These are phyloP conservation scores for Solen grandis DNA, from an alignment of 1,140 invertebrate genomes.

Conservation along the genomic window DNA sequence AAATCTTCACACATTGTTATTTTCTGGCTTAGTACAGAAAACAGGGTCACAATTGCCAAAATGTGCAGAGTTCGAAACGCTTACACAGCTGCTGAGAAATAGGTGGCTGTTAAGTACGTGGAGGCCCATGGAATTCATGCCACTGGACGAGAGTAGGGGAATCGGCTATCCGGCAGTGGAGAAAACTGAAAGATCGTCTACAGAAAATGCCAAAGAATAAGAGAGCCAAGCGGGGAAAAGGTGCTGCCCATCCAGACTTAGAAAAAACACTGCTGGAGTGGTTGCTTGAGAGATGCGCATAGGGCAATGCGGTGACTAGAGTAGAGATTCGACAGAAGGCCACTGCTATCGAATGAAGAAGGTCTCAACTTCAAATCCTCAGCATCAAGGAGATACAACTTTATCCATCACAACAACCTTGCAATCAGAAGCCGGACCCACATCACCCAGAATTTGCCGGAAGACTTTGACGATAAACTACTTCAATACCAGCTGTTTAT, in stretches of 20 bases:
- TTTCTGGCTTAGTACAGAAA: too few species aligned
- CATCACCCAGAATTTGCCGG: background rate
- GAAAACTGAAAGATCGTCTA: background rate
- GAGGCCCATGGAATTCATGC: background rate
- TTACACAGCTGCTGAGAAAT: background rate
- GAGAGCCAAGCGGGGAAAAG: background rate
- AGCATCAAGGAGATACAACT: background rate
- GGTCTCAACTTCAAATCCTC: background rate
- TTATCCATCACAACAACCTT: background rate
- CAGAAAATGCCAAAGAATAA: background rate
- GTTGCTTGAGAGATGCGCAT: background rate
- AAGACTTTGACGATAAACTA: too few species aligned
- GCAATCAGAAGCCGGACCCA: background rate
- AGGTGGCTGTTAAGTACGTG: background rate
- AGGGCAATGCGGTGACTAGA: background rate
- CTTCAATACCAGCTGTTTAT: background rate
- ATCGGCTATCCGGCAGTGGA: background rate
- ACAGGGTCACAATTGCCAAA: too few species aligned
- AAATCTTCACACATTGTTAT: too few species aligned
- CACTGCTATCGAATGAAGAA: background rate
- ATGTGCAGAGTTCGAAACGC: too few species aligned
- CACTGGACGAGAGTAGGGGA: background rate
- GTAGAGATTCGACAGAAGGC: background rate
- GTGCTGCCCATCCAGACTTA: background rate
- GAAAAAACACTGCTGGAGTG: background rate